Evolutionary conservation across 2,797 vertebrate species (phyloP).

Genomic region (Astyanax mexicanus): DNA sequence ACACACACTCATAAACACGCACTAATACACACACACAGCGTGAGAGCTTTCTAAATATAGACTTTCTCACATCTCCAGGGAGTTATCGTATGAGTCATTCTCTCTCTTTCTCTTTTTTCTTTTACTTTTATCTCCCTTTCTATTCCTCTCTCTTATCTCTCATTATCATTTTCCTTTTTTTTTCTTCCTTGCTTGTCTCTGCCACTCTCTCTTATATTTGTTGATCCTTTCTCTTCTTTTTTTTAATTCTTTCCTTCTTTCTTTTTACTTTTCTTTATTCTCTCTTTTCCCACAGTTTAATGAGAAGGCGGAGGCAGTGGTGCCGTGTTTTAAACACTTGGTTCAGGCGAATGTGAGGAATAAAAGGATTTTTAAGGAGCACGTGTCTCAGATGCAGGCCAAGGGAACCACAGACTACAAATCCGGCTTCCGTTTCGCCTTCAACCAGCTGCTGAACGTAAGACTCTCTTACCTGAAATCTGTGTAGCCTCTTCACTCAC

Average conservation of each 20-base stretch:
- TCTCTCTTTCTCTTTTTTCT: background rate
- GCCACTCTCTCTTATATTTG: background rate
- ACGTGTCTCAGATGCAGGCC: constrained; percentile 94
- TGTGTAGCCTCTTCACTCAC: no score
- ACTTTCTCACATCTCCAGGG: constrained; percentile 2
- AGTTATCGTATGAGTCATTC: constrained; percentile 11
- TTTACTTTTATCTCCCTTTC: background rate
- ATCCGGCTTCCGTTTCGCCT: constrained; percentile 96
- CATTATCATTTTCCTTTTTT: background rate
- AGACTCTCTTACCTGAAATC: constrained; percentile 64
- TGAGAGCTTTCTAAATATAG: constrained; percentile 15
- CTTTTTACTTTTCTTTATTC: constrained; percentile 10
- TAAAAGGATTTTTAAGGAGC: constrained; percentile 98
- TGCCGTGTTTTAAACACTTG: constrained; percentile 96
- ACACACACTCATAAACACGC: constrained; percentile 4
- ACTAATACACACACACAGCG: background rate
- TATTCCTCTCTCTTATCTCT: background rate
- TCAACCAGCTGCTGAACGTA: constrained; percentile 96
- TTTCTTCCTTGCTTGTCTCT: background rate
- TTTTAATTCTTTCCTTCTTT: background rate
- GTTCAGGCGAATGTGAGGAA: constrained; percentile 98
- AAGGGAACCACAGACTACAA: constrained; percentile 98
- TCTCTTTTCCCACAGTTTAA: constrained; percentile 85
- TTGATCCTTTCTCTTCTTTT: no score
- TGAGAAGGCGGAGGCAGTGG: constrained; percentile 94